These are phyloP conservation scores for Tribolium madens DNA, from an alignment of 1,140 invertebrate genomes.

Conservation along the genomic window DNA sequence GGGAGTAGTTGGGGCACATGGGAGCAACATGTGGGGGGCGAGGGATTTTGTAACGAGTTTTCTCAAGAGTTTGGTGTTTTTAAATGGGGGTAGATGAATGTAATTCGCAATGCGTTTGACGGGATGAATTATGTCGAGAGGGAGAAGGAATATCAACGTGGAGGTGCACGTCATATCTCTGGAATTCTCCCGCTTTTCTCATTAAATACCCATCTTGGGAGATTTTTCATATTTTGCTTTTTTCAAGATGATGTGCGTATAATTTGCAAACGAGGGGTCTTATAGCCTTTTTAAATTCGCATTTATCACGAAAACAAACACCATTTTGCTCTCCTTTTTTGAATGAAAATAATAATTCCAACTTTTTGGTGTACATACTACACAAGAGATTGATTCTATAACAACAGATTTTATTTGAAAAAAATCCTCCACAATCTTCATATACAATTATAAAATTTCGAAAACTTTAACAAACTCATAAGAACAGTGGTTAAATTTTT, in stretches of 20 bases:
- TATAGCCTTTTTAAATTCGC: not conserved
- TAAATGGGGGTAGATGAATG: not conserved
- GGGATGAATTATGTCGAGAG: not conserved
- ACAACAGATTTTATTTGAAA: too few relatives aligned
- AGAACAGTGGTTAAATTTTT: too few relatives aligned
- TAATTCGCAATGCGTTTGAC: not conserved
- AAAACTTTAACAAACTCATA: too few relatives aligned
- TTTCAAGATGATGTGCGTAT: not conserved
- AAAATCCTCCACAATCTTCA: too few relatives aligned
- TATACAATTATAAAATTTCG: too few relatives aligned
- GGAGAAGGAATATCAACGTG: not conserved
- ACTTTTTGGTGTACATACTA: too few relatives aligned
- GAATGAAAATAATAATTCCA: too few relatives aligned
- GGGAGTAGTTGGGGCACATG: conserved; percentile 18
- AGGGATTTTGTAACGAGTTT: not conserved
- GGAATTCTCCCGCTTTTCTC: not conserved
- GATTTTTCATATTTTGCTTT: not conserved
- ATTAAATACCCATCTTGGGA: not conserved
- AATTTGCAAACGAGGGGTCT: not conserved
- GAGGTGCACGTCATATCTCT: not conserved
- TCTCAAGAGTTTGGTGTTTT: not conserved
- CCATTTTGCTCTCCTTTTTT: not conserved
- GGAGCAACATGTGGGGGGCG: conserved; percentile 17
- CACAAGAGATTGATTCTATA: too few relatives aligned
- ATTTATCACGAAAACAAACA: not conserved